Evolutionary conservation across 2,113 vertebrate genomes (phyloP).

Genomic region (Xenus cinereus): DNA sequence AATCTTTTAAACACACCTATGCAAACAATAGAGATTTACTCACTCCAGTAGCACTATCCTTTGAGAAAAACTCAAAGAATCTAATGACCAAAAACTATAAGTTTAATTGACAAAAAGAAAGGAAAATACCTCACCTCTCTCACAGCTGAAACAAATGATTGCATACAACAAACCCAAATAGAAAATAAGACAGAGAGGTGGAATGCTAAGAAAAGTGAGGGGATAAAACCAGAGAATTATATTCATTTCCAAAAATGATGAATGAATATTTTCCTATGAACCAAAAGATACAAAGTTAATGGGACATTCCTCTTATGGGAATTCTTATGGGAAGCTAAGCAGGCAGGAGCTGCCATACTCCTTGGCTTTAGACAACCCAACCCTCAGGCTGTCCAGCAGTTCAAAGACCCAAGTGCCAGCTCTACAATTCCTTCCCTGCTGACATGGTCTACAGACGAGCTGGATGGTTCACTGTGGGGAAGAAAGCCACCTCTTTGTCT

Average conservation of each 20-base stretch:
- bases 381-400: not conserved
- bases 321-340: not conserved
- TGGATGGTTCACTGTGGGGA: accelerated
- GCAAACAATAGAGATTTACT: slow-evolving; percentile 31
- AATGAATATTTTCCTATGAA: not conserved
- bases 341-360: not conserved
- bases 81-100: accelerated
- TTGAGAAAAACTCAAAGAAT: not conserved
- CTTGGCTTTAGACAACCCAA: not conserved
- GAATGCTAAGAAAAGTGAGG: not conserved
- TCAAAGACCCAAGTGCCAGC: not conserved
- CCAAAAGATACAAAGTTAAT: not conserved
- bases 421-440: not conserved
- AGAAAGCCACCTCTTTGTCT: not conserved
- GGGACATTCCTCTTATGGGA: not conserved
- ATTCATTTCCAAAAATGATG: not conserved
- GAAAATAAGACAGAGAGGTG: not conserved
- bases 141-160: not conserved
- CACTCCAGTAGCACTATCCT: not conserved
- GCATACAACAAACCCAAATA: not conserved
- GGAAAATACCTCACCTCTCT: not conserved
- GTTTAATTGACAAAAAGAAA: slow-evolving; percentile 8
- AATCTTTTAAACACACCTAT: slow-evolving; percentile 48
- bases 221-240: not conserved
- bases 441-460: accelerated